Percentiles rank a stretch among this genome's conserved stretches.
Conservation (phyloP, 2,113 vertebrate genomes). For the Atherinomorus stipes region DNA sequence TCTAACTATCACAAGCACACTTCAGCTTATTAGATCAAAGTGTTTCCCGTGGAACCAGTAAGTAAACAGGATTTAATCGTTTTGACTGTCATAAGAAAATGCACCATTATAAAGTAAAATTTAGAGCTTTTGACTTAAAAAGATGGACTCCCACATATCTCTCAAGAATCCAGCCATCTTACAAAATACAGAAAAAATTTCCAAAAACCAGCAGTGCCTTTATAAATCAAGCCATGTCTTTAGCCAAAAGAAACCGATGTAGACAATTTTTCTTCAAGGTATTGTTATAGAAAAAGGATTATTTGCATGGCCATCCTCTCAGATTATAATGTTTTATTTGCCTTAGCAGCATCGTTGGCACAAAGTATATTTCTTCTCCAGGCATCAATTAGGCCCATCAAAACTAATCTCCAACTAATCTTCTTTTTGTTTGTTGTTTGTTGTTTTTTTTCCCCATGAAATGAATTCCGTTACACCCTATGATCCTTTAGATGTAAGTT, state of each 20-base stretch:
- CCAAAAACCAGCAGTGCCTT: background rate
- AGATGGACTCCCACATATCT: background rate
- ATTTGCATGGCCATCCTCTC: background rate
- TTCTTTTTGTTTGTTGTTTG: background rate
- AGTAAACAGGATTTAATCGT: too few relatives aligned
- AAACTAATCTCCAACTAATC: background rate
- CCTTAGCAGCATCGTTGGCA: constrained; percentile 1
- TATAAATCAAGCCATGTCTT: background rate
- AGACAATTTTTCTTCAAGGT: background rate
- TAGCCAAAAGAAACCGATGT: background rate
- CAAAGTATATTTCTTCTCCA: background rate
- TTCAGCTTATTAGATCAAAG: background rate
- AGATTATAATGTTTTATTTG: constrained; percentile 9
- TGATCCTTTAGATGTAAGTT: background rate
- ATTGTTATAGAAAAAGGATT: background rate
- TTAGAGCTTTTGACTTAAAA: background rate
- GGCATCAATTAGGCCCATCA: too few relatives aligned
- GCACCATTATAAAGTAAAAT: background rate
- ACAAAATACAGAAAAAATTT: background rate
- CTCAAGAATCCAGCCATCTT: background rate
- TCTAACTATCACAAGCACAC: background rate
- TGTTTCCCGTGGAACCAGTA: too few relatives aligned
- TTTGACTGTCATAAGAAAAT: background rate
- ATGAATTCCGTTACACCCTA: background rate
- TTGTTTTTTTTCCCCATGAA: background rate